Evolutionary conservation across 2,113 vertebrate genomes (phyloP).

Genomic region (Anoplopoma fimbria): DNA sequence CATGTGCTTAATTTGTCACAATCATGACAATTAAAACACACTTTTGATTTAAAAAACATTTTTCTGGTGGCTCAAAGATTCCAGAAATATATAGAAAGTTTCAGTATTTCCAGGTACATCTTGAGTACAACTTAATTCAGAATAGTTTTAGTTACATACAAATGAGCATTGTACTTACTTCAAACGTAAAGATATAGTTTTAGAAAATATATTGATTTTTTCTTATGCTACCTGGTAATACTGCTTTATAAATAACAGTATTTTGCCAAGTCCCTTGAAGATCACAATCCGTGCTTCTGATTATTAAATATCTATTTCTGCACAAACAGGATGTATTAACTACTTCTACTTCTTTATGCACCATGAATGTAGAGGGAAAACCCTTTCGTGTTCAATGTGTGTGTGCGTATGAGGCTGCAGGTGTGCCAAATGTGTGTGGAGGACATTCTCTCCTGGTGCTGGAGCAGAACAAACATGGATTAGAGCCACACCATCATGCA

Average conservation of each 20-base stretch:
- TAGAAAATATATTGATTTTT: neutral
- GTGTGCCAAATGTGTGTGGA: constrained; percentile 61
- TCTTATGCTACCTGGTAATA: no score
- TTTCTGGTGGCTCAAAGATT: neutral
- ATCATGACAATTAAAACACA: neutral
- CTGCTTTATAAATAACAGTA: neutral
- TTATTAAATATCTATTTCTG: constrained; percentile 40
- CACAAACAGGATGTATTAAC: constrained; percentile 58
- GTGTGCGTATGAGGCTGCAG: constrained; percentile 48
- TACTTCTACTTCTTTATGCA: constrained; percentile 24
- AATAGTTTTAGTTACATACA: neutral
- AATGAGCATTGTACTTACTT: neutral
- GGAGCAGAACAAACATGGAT: constrained; percentile 82
- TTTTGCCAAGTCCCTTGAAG: neutral
- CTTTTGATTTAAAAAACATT: neutral
- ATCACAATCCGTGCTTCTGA: constrained; percentile 31
- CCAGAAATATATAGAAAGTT: neutral
- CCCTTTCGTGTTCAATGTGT: neutral
- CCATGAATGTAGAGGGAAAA: constrained; percentile 10
- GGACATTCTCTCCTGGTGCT: constrained; percentile 76
- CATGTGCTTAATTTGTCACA: neutral
- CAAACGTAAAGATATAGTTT: no score
- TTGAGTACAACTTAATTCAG: neutral
- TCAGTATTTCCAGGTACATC: neutral
- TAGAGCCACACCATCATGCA: constrained; percentile 78